Evolutionary conservation across 2,113 vertebrate genomes (phyloP).

Genomic region (Herpetotheres cachinnans): DNA sequence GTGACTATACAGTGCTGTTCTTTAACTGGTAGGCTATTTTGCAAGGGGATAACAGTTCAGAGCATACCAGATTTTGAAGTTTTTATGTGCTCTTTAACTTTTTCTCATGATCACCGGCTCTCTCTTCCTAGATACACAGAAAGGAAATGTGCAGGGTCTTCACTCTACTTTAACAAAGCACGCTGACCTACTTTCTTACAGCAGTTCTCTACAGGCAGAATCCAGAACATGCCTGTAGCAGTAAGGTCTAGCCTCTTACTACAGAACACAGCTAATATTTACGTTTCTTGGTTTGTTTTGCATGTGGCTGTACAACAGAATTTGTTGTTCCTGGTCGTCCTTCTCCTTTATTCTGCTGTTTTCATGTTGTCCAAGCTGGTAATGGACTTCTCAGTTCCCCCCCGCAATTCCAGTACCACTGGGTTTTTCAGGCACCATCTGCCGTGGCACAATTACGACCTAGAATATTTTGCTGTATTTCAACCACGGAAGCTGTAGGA

Average conservation of each 20-base stretch:
- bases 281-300: background rate
- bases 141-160: background rate
- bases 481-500: background rate
- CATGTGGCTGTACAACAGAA: background rate
- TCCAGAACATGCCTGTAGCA: background rate
- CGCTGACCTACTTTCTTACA: accelerated
- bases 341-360: background rate
- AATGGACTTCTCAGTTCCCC: background rate
- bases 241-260: background rate
- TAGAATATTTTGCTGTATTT: background rate
- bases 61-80: background rate
- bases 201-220: background rate
- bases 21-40: background rate
- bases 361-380: background rate
- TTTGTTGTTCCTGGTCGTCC: background rate
- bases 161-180: background rate
- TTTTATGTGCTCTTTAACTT: background rate
- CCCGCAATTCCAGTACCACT: accelerated
- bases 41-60: background rate
- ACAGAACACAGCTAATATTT: background rate
- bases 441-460: background rate
- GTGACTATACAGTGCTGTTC: background rate
- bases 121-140: background rate
- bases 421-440: background rate
- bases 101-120: background rate